Percentiles rank a stretch among this genome's conserved stretches.
phyloP scores from a whole-genome alignment of 23 tunicate genomes.

The Corella eumyota region DNA sequence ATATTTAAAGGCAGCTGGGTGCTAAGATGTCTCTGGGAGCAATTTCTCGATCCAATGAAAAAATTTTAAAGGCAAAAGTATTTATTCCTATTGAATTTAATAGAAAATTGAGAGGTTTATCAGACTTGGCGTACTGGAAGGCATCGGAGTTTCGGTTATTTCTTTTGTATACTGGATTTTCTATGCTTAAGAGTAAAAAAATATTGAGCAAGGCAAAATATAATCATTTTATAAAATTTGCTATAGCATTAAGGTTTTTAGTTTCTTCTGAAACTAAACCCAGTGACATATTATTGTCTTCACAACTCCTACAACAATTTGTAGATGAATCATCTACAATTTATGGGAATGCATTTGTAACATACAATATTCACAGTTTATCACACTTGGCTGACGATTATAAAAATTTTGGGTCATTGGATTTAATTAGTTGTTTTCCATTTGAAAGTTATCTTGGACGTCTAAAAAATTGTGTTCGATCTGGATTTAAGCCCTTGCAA shows the following conservation, averaged over 20 bases:
- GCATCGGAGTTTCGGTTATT: constrained; percentile 32
- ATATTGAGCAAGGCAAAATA: constrained; percentile 1
- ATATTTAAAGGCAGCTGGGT: constrained; percentile 3
- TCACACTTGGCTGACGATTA: too few species aligned
- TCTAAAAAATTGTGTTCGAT: too few species aligned
- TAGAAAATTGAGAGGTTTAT: constrained; percentile 18
- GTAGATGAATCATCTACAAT: constrained; percentile 2
- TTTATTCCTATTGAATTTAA: constrained; percentile 32
- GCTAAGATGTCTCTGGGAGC: not conserved
- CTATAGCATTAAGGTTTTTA: constrained; percentile 14
- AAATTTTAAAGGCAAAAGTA: not conserved
- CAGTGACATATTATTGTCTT: constrained; percentile 1
- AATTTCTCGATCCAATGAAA: not conserved
- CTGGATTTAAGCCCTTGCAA: too few species aligned
- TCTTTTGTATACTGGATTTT: constrained; percentile 17
- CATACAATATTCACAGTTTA: too few species aligned
- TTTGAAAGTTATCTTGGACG: not conserved
- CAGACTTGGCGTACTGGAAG: constrained; percentile 26
- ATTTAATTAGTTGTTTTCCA: not conserved
- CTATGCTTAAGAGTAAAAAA: not conserved
- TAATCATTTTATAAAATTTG: constrained; percentile 13
- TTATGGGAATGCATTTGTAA: too few species aligned
- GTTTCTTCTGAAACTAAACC: not conserved
- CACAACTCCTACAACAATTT: constrained; percentile 15
- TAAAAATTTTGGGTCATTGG: too few species aligned